These are phyloP conservation scores for Rutpela maculata DNA, from an alignment of 2,888 invertebrate species.

Conservation along the genomic window DNA sequence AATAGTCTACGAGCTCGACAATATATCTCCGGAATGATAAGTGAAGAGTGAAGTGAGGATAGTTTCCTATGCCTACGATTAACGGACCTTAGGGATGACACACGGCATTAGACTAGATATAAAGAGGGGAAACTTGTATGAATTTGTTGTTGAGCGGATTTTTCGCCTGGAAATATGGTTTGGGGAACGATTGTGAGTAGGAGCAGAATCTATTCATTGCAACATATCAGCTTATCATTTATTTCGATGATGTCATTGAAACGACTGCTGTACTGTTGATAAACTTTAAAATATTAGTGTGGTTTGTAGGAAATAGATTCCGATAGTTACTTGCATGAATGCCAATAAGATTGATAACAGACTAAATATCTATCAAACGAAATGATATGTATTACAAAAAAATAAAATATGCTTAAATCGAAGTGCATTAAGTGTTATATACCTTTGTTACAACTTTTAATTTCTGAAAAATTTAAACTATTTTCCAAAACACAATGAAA, in stretches of 20 bases:
- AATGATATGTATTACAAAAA: no score
- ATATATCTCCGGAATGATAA: background rate
- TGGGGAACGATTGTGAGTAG: background rate
- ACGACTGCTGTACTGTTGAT: background rate
- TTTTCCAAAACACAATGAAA: no score
- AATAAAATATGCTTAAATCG: no score
- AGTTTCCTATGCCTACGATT: background rate
- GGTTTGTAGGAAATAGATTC: no score
- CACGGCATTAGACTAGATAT: slow-evolving; percentile 2
- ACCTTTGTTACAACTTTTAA: no score
- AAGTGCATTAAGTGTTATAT: no score
- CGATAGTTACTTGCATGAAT: no score
- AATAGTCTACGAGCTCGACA: no score
- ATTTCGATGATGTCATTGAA: background rate
- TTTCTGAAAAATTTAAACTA: no score
- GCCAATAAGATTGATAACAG: no score
- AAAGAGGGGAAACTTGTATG: background rate
- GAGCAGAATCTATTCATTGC: slow-evolving; percentile 2
- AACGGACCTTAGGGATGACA: slow-evolving; percentile 1
- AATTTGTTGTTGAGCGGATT: background rate
- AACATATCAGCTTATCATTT: background rate
- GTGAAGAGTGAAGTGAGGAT: background rate
- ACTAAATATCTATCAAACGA: no score
- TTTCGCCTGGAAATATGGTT: background rate
- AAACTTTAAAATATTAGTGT: background rate